phyloP scores from a whole-genome alignment of 2,113 vertebrate species.

The Scomber scombrus region DNA sequence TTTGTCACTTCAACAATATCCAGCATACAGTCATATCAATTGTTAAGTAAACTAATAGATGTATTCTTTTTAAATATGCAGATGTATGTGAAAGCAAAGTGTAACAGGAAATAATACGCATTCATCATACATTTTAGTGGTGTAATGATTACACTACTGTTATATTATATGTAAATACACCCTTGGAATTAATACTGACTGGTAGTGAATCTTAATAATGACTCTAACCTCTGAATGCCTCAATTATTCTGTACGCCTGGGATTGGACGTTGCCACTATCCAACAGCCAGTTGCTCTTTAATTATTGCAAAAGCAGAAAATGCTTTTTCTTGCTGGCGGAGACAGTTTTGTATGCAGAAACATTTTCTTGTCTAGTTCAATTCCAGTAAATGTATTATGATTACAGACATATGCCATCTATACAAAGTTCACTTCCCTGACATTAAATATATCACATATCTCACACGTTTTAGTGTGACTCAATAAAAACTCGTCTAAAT shows the following conservation, averaged over 20 bases:
- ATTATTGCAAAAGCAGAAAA: conserved; percentile 11
- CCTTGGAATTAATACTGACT: conserved; percentile 17
- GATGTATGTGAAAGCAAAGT: conserved; percentile 1
- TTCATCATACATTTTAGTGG: not conserved
- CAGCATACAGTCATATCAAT: not conserved
- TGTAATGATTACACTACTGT: conserved; percentile 17
- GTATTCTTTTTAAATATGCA: conserved; percentile 4
- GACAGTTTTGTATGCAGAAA: not conserved
- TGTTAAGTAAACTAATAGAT: not conserved
- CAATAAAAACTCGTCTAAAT: not conserved
- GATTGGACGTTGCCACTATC: conserved; percentile 8
- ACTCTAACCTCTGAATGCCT: conserved; percentile 16
- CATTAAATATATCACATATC: not conserved
- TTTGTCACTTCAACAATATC: conserved; percentile 39
- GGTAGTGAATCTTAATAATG: conserved; percentile 38
- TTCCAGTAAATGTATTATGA: not conserved
- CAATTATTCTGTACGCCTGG: conserved; percentile 44
- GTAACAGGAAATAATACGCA: not conserved
- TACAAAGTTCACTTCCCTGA: not conserved
- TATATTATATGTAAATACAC: conserved; percentile 44
- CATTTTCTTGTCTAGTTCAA: not conserved
- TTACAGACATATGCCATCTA: not conserved
- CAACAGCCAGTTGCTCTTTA: conserved; percentile 25
- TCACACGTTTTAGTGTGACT: not conserved
- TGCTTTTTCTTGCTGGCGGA: not conserved